A percentile compares a stretch with the other conserved stretches of the same genome.
Evolutionary conservation across 1,140 invertebrate species (phyloP).

Genomic region (Brachionus rubens): DNA sequence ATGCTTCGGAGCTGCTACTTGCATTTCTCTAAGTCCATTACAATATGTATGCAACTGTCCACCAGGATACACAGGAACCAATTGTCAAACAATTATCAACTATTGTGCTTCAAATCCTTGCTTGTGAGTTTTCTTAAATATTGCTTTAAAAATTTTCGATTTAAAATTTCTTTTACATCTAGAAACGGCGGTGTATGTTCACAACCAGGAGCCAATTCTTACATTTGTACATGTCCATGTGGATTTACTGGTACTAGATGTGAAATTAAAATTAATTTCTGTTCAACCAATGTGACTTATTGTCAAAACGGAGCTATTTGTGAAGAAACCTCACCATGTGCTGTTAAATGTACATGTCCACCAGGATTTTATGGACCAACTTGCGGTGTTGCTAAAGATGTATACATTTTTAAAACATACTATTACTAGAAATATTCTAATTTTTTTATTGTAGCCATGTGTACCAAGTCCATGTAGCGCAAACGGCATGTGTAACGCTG

Average conservation of each 20-base stretch:
- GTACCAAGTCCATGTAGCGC: conserved; percentile 49
- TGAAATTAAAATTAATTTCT: conserved; percentile 38
- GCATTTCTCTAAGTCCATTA: conserved; percentile 1
- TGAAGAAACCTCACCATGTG: conserved; percentile 47
- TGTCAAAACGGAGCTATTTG: conserved; percentile 51
- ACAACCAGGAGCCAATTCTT: conserved; percentile 17
- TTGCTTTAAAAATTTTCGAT: background rate
- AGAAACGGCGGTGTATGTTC: conserved; percentile 51
- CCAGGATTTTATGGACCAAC: conserved; percentile 49
- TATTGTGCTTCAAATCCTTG: conserved; percentile 47
- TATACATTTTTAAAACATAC: background rate
- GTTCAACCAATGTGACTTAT: conserved; percentile 66
- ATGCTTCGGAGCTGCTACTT: conserved; percentile 34
- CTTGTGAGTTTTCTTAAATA: background rate
- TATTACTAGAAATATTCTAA: background rate
- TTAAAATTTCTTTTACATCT: background rate
- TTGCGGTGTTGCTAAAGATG: conserved; percentile 32
- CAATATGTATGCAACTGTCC: conserved; percentile 31
- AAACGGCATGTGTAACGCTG: conserved; percentile 72
- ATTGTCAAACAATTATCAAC: conserved; percentile 47
- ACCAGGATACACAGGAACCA: conserved; percentile 45
- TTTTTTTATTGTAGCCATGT: conserved; percentile 45
- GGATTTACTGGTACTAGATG: conserved; percentile 47
- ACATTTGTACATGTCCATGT: conserved; percentile 48
- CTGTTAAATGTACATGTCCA: conserved; percentile 50